Evolutionary conservation across 2,888 invertebrate genomes (phyloP).

Genomic region (Hirtodrosophila histrioides): DNA sequence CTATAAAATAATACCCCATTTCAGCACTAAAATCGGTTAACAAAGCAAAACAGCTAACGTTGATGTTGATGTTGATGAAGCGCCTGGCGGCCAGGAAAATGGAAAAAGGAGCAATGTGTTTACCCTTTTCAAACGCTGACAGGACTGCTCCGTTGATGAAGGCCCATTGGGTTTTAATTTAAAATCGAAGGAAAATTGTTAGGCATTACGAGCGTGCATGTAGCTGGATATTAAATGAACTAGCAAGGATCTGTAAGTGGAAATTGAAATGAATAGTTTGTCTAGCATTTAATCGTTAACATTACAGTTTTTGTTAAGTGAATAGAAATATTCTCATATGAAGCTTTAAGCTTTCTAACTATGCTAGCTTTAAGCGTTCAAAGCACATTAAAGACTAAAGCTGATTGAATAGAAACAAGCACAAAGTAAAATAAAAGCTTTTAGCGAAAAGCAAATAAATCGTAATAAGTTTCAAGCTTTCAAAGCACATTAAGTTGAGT

Average conservation of each 20-base stretch:
- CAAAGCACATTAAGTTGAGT: not conserved
- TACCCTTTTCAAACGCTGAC: conserved; percentile 70
- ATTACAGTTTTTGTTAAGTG: too few relatives aligned
- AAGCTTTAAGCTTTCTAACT: too few relatives aligned
- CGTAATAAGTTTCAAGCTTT: not conserved
- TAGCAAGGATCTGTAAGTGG: not conserved
- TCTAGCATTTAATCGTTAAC: not conserved
- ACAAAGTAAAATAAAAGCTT: too few relatives aligned
- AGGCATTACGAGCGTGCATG: not conserved
- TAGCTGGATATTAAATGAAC: not conserved
- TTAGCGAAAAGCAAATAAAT: not conserved
- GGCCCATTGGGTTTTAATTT: conserved; percentile 68
- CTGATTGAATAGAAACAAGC: too few relatives aligned
- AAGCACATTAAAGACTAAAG: too few relatives aligned
- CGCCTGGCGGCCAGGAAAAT: conserved; percentile 31
- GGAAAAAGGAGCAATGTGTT: conserved; percentile 30
- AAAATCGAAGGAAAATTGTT: conserved; percentile 56
- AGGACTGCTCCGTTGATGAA: conserved; percentile 47
- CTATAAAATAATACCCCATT: conserved; percentile 67
- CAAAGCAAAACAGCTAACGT: conserved; percentile 51
- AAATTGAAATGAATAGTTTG: not conserved
- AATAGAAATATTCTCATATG: too few relatives aligned
- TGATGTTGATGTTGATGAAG: conserved; percentile 56
- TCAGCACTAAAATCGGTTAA: conserved; percentile 63
- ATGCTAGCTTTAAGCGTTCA: too few relatives aligned